Evolutionary conservation across 1,140 invertebrate species (phyloP).

Genomic region (Catajapyx aquilonaris): DNA sequence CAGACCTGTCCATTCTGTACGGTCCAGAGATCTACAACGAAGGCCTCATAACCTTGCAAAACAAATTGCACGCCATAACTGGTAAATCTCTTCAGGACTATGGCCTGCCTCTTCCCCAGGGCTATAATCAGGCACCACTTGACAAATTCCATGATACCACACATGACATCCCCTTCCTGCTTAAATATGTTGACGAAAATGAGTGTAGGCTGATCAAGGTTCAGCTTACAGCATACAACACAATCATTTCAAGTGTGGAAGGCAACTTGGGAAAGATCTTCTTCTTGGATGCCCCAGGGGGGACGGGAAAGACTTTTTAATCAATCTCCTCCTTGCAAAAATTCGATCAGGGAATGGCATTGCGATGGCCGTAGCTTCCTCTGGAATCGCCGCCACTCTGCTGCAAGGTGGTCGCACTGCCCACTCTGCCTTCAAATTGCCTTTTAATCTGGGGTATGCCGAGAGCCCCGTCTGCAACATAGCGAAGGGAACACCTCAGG

Average conservation of each 20-base stretch:
- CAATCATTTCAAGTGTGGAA: slow-evolving; percentile 8
- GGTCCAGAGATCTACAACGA: not conserved
- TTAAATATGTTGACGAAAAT: not conserved
- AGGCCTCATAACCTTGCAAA: not conserved
- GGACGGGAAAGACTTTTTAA: slow-evolving; percentile 14
- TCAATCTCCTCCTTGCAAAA: slow-evolving; percentile 13
- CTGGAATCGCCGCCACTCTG: slow-evolving; percentile 29
- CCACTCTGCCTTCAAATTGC: slow-evolving; percentile 26
- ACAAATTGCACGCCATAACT: not conserved
- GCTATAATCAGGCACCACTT: slow-evolving; percentile 1
- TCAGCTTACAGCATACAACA: slow-evolving; percentile 7
- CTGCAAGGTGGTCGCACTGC: slow-evolving; percentile 25
- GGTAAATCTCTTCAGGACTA: slow-evolving; percentile 3
- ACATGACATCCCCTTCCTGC: not conserved
- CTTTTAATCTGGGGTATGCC: slow-evolving; percentile 14
- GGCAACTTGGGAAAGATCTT: slow-evolving; percentile 6
- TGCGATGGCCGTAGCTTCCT: slow-evolving; percentile 25
- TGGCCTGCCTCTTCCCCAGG: slow-evolving; percentile 1
- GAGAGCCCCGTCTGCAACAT: slow-evolving; percentile 15
- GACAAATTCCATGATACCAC: not conserved
- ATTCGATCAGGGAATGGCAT: slow-evolving; percentile 14
- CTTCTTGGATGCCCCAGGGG: slow-evolving; percentile 12
- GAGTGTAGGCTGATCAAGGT: not conserved
- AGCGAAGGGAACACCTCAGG: slow-evolving; percentile 10
- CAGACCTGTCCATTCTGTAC: not conserved